Percentiles rank a stretch among this genome's conserved stretches.
Evolutionary conservation across 2,888 invertebrate genomes (phyloP).

Genomic region (Xestia xanthographa): DNA sequence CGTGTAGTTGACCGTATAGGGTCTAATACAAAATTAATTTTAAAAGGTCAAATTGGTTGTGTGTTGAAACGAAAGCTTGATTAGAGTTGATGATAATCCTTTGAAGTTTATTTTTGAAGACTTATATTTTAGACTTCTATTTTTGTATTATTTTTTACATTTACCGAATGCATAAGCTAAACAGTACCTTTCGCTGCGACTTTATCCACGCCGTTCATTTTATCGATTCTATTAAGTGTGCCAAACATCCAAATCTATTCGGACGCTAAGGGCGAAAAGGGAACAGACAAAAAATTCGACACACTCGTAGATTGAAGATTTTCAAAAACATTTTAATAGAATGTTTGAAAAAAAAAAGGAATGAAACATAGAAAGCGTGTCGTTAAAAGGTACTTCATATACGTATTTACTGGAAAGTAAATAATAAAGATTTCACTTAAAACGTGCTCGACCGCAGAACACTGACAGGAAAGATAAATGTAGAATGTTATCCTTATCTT

Average conservation of each 20-base stretch:
- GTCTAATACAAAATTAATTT: constrained; percentile 43
- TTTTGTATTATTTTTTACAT: constrained; percentile 40
- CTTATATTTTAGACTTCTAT: constrained; percentile 41
- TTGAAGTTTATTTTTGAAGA: constrained; percentile 54
- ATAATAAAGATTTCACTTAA: neutral
- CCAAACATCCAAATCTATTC: neutral
- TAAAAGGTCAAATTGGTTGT: constrained; percentile 52
- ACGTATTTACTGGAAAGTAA: neutral
- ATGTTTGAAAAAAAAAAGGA: neutral
- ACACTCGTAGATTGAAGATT: neutral
- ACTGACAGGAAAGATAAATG: neutral
- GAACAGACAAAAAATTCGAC: neutral
- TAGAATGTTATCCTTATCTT: neutral
- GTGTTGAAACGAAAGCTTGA: constrained; percentile 6
- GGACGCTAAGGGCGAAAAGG: neutral
- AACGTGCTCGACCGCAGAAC: neutral
- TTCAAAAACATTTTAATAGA: neutral
- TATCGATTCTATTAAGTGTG: neutral
- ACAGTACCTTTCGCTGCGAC: neutral
- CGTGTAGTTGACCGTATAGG: neutral
- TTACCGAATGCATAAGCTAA: neutral
- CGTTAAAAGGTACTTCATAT: neutral
- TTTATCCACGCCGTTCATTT: neutral
- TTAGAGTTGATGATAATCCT: constrained; percentile 10
- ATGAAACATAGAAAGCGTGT: neutral